These are phyloP conservation scores for Microctonus aethiopoides DNA, from an alignment of 2,888 invertebrate genomes.

Conservation along the genomic window DNA sequence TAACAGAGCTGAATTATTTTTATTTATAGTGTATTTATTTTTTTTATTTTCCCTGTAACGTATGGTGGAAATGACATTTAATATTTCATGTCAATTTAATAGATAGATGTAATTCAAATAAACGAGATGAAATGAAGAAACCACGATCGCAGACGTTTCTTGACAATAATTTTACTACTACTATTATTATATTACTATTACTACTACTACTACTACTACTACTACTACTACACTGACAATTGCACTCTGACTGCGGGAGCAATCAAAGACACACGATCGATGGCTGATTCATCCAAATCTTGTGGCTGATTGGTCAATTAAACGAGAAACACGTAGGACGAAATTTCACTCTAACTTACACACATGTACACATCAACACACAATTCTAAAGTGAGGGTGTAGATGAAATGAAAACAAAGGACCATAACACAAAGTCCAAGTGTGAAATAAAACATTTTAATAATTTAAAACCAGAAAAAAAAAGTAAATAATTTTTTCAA, in stretches of 20 bases:
- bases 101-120: background rate
- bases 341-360: conserved; percentile 49
- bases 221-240: background rate
- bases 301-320: conserved; percentile 67
- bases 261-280: conserved; percentile 61
- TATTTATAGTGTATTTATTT: too few species aligned
- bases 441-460: too few species aligned
- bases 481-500: too few species aligned
- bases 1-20: too few species aligned
- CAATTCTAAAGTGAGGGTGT: background rate
- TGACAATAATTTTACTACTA: background rate
- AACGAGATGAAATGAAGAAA: background rate
- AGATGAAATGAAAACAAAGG: conserved; percentile 16
- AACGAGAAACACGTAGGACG: conserved; percentile 64
- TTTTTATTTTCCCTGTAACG: background rate
- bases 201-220: too few species aligned
- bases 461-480: too few species aligned
- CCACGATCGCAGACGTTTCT: background rate
- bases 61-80: background rate
- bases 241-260: conserved; percentile 37
- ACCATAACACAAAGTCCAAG: too few species aligned
- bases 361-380: background rate
- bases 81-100: background rate
- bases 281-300: conserved; percentile 64
- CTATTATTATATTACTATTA: too few species aligned